Base-by-base conservation (phyloP, 2,888 invertebrate genomes). In the Poecilobothrus nobilitatus region DNA sequence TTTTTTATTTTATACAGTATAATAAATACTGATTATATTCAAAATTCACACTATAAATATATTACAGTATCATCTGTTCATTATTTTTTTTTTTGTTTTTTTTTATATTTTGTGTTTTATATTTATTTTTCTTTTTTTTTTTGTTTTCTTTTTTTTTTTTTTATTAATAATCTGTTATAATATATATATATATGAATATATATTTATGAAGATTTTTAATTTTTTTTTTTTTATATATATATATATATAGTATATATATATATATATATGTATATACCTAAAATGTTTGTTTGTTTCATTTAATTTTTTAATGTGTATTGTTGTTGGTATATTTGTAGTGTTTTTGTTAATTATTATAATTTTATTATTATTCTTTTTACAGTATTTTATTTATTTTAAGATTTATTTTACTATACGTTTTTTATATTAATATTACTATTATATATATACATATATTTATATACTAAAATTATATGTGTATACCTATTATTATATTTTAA, bases 11-110 rank as follows among this genome's bases (percentile, higher is more conserved):
- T 27, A 63, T 27, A 76, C 79, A 80, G 78, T 78, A 79, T 78
- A 74, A 77, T 79, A 77, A 80, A 80, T 80, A 80, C 80, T 80
- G 80, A 78, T 77, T 65, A 76, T 78, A 78, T 80, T 80, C 80
- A 80, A 80, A 78, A 78, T 80, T 80, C 80, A 80, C 80, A 80
- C 79, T 78, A 76, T 78, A 72, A 70, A 68, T 68, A 69, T 71
- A 71, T 72, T 71, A 71, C 71, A 70, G 63, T 72, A 69, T 71
- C 69, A 68, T 71, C 71, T 72, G 66, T 53, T 53, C 53, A 53
- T 53, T 18, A 53, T 53, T 18, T 68, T 70, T 68, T 65, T 68
- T 65, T 67, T 27, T 21, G 8, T 20, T 22, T 20, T 62, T 62
- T 20, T 62, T 62, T 62, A 21, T 62, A 62, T 62, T 62, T 62